Base-by-base conservation (phyloP, 2,888 invertebrate species). In the Euplagia quadripunctaria region DNA sequence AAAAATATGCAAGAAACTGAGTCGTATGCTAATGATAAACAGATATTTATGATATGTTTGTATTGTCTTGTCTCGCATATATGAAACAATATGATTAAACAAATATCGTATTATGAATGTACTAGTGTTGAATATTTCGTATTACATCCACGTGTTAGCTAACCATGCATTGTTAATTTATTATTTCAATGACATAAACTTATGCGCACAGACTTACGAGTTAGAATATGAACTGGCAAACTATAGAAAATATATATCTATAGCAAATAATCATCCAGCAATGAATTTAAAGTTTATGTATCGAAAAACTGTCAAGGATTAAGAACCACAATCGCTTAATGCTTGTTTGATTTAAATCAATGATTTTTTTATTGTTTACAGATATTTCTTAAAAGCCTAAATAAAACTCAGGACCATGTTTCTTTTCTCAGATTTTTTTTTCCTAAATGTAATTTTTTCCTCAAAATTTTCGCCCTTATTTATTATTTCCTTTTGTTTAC, bases 101-200 rank as follows among this genome's bases (percentile, higher is more conserved):
- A 66, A 66, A 66, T 51, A 31, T 31, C 31, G 66, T 66, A 67
- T 52, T 52, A 52, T 42, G 11, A 41, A 49, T 52, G 12, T n/a
- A 52, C 20, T 46, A 66, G 49, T 31, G 49, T 51, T 67, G 6
- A 42, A 5, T 64, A n/a, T 31, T 42, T 41, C 9, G 51, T 52
- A 67, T 67, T 52, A 52, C 51, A n/a, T 52, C 41, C 67, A 52
- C 67, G 67, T 52, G 42, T 67, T 67, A 67, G 51, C 16, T 63
- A 41, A 68, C 8, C 43, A 20, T 61, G 42, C 17, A 73, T 52
- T 64, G 42, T 42, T 42, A 41, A 52, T 67, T 67, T 67, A 52
- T 51, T 67, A 42, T 52, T 67, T 67, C 58, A 52, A 67, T 67
- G 67, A 42, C n/a, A 52, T 41, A 41, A 52, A 7, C 49, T 42